Base-by-base conservation (phyloP, 2,888 invertebrate genomes). In the Spodoptera picta region DNA sequence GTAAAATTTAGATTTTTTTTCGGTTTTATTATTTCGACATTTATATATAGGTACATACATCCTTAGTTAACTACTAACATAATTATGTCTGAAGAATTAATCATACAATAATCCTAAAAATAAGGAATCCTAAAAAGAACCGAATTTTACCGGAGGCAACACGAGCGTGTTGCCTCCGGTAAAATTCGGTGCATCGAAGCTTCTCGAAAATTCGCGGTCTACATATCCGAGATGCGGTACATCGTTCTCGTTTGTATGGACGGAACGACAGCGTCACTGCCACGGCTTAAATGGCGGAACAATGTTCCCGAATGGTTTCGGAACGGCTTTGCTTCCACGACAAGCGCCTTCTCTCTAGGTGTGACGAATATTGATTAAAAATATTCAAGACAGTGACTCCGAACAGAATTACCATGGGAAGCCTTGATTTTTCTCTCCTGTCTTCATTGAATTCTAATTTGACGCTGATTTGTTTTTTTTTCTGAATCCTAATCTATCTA, bases 261-360 rank as follows among this genome's bases (percentile, higher is more conserved):
- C 23, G 43, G 10, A 11, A 31, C 10, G 59, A 51, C 56, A 57
- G 46, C 53, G 61, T 51, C 57, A 61, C 61, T 54, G 56, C 41
- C 50, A 60, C 43, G 50, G 62, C 64, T 62, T 69, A 77, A 64
- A 73, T 69, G 60, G 74, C 59, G 74, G 67, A 73, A 70, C 74
- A 64, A 77, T 73, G 64, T 75, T 60, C 73, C 45, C 31, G 23
- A 60, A 70, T 24, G 55, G 49, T 60, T 68, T 66, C 47, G 60
- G 60, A 19, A 47, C 47, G 60, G 56, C 24, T 70, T 67, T 60
- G 44, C 55, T 46, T 43, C 52, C 41, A 60, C 45, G 23, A 60
- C 59, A 72, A 42, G 58, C 48, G 24, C 10, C 46, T 44, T 41
- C 48, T 65, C 41, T 31, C 14, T 46, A 41, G 47, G 50, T 45